Evolutionary conservation across 2,888 invertebrate genomes (phyloP), one percentile per base, ranked within the genome.

Genomic region (Rhamphomyia laevipes): DNA sequence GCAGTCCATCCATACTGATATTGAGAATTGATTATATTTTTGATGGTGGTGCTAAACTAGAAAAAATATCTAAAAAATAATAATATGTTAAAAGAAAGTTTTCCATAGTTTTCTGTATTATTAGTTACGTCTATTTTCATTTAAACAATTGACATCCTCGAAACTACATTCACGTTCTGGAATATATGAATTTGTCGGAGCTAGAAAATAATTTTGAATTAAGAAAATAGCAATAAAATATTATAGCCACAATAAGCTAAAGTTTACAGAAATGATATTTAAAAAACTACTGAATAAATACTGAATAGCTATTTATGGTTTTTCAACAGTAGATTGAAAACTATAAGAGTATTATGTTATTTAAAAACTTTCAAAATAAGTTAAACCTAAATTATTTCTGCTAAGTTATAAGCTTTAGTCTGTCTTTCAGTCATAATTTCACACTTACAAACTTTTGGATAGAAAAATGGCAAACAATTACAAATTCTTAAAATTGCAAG

Each of bases 381-480:
- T n/a, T n/a, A n/a, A n/a, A n/a, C n/a, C n/a, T n/a, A n/a, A n/a
- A n/a, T n/a, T n/a, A n/a, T n/a, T n/a, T n/a, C n/a, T n/a, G n/a
- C n/a, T n/a, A n/a, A n/a, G n/a, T n/a, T n/a, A n/a, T n/a, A n/a
- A n/a, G n/a, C n/a, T n/a, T n/a, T n/a, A n/a, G n/a, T n/a, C n/a
- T n/a, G n/a, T n/a, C n/a, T n/a, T n/a, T n/a, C n/a, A n/a, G n/a
- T n/a, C n/a, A n/a, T n/a, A n/a, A n/a, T n/a, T n/a, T n/a, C n/a
- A 43, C 12, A 41, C 59, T 62, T 51, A 66, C 67, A 49, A 10
- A 53, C 50, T 15, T 57, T 55, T 2, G 68, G 68, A 52, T 64
- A 70, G 47, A 64, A 71, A 58, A 68, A 72, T 13, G 71, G 71
- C 15, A 68, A 48, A 48, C 72, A 72, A 15, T 59, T 57, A 54